Conservation (phyloP, 2,888 invertebrate genomes). For the Luperina nickerlii region DNA sequence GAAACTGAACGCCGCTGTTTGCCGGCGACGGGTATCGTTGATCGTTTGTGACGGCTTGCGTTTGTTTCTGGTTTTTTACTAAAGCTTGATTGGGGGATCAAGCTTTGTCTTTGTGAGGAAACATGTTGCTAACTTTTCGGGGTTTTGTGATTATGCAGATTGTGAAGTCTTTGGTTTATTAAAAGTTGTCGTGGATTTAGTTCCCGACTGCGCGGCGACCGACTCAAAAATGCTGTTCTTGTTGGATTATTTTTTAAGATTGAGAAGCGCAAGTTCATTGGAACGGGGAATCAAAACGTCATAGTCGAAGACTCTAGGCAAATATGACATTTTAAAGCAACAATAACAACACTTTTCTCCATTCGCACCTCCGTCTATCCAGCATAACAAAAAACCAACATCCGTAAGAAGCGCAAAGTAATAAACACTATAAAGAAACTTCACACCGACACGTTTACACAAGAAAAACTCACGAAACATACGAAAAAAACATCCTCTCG, state of each 20-base stretch:
- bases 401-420: slow-evolving; percentile 41
- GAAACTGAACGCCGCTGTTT: slow-evolving; percentile 61
- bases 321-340: not conserved
- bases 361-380: slow-evolving; percentile 18
- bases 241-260: not conserved
- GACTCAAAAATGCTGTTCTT: not conserved
- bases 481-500: slow-evolving; percentile 55
- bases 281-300: not conserved
- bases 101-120: slow-evolving; percentile 32
- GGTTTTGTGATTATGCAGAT: slow-evolving; percentile 33
- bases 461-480: slow-evolving; percentile 57
- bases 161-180: slow-evolving; percentile 26
- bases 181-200: slow-evolving; percentile 18
- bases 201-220: not conserved
- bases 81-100: slow-evolving; percentile 47
- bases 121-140: slow-evolving; percentile 40
- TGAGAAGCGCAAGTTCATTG: not conserved
- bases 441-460: slow-evolving; percentile 43
- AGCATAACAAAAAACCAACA: slow-evolving; percentile 42
- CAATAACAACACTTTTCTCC: not conserved
- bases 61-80: slow-evolving; percentile 44
- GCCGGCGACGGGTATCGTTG: slow-evolving; percentile 54
- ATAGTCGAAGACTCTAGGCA: not conserved
- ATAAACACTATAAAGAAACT: slow-evolving; percentile 62
- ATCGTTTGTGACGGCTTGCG: slow-evolving; percentile 48